Percentiles rank a stretch among this genome's conserved stretches.
These are phyloP conservation scores for Sturmia bella DNA, from an alignment of 2,888 invertebrate genomes.

Conservation along the genomic window DNA sequence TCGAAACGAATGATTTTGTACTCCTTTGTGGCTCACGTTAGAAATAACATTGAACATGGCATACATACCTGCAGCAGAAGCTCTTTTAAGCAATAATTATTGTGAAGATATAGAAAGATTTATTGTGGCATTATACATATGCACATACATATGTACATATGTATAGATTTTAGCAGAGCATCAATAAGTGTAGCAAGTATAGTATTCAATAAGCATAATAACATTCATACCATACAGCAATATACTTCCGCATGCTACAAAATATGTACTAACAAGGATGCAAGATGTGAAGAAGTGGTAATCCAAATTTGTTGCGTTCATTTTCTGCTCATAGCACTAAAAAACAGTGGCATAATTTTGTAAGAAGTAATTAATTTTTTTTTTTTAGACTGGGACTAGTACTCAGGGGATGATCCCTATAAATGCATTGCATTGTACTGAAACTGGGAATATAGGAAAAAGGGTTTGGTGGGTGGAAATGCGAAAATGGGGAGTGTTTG, in stretches of 20 bases:
- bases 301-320: slow-evolving; percentile 43
- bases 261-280: not conserved
- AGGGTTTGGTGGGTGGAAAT: too few relatives aligned
- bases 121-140: not conserved
- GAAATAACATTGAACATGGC: not conserved
- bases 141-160: slow-evolving; percentile 17
- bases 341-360: too few relatives aligned
- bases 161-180: slow-evolving; percentile 23
- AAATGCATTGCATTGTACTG: too few relatives aligned
- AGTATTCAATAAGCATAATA: slow-evolving; percentile 20
- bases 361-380: too few relatives aligned
- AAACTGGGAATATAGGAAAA: too few relatives aligned
- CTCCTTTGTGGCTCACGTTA: not conserved
- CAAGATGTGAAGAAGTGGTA: not conserved
- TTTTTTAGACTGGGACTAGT: too few relatives aligned
- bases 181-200: slow-evolving; percentile 9
- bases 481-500: too few relatives aligned
- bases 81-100: slow-evolving; percentile 18
- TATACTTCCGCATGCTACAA: slow-evolving; percentile 15
- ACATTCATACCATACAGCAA: not conserved
- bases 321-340: slow-evolving; percentile 17
- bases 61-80: slow-evolving; percentile 29
- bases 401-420: too few relatives aligned
- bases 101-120: slow-evolving; percentile 19
- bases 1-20: slow-evolving; percentile 39